phyloP scores from a whole-genome alignment of 2,113 vertebrate genomes.

The Protobothrops flavoviridis region DNA sequence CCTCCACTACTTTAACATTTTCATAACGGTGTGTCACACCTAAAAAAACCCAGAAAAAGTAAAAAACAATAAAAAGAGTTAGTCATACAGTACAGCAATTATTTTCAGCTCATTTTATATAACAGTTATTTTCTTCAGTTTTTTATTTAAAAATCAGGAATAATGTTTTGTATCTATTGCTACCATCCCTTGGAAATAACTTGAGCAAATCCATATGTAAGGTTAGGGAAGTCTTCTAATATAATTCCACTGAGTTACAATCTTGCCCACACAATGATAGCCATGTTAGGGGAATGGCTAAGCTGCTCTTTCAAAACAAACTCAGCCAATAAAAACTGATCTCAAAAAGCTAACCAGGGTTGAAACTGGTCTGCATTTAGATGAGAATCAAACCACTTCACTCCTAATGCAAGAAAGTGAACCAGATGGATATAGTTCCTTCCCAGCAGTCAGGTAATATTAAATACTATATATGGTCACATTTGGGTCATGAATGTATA shows the following conservation, averaged over 20 bases:
- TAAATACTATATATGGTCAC: neutral
- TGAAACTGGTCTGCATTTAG: neutral
- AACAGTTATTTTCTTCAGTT: neutral
- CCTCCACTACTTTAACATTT: neutral
- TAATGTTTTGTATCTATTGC: neutral
- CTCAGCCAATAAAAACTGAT: neutral
- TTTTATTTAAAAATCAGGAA: neutral
- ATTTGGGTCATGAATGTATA: neutral
- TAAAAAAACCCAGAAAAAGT: neutral
- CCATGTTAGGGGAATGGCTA: neutral
- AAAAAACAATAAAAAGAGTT: neutral
- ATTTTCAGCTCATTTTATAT: neutral
- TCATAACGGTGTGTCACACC: neutral
- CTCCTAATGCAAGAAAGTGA: neutral
- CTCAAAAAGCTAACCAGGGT: neutral
- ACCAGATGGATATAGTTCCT: neutral
- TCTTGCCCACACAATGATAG: neutral
- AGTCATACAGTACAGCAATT: neutral
- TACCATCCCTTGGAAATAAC: neutral
- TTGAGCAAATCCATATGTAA: neutral
- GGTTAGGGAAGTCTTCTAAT: neutral
- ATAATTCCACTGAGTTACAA: neutral
- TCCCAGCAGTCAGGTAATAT: neutral
- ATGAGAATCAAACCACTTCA: neutral
- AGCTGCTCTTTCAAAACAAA: neutral